Evolutionary conservation across 2,797 vertebrate species (phyloP).

Genomic region (Coregonus sp.): DNA sequence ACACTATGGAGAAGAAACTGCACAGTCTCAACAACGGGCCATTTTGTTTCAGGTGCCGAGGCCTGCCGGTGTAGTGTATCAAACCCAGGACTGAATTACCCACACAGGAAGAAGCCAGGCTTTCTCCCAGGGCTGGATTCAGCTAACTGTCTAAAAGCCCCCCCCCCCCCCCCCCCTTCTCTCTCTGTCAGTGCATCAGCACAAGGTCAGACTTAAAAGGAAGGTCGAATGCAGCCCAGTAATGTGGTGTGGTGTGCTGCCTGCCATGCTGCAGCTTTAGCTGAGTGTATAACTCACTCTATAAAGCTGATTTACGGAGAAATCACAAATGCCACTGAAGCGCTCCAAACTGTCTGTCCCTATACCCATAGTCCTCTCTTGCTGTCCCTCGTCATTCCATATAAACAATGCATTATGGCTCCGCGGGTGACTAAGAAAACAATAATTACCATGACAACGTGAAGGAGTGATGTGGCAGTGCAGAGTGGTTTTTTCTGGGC

Average conservation of each 20-base stretch:
- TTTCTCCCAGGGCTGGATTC: not conserved
- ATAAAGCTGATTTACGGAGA: not conserved
- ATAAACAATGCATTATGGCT: constrained; percentile 42
- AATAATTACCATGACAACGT: constrained; percentile 72
- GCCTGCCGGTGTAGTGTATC: constrained; percentile 37
- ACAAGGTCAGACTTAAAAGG: constrained; percentile 1
- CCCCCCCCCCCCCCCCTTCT: constrained; percentile 1
- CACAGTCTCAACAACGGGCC: constrained; percentile 51
- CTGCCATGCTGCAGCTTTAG: not conserved
- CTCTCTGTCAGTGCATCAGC: not conserved
- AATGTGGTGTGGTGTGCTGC: not conserved
- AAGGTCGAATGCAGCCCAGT: not conserved
- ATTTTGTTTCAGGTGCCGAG: constrained; percentile 47
- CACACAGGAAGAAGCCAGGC: constrained; percentile 12
- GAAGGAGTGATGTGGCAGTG: constrained; percentile 48
- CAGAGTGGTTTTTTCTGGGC: not conserved
- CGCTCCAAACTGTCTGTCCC: not conserved
- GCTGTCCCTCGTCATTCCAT: constrained; percentile 13
- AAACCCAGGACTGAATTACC: constrained; percentile 28
- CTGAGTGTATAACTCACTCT: not conserved
- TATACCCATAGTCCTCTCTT: not conserved
- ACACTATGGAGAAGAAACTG: constrained; percentile 47
- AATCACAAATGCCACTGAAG: not conserved
- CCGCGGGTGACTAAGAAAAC: constrained; percentile 46
- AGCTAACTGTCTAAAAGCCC: not conserved